These are phyloP conservation scores for Nesoenas mayeri DNA, from an alignment of 2,113 vertebrate species.

Conservation along the genomic window DNA sequence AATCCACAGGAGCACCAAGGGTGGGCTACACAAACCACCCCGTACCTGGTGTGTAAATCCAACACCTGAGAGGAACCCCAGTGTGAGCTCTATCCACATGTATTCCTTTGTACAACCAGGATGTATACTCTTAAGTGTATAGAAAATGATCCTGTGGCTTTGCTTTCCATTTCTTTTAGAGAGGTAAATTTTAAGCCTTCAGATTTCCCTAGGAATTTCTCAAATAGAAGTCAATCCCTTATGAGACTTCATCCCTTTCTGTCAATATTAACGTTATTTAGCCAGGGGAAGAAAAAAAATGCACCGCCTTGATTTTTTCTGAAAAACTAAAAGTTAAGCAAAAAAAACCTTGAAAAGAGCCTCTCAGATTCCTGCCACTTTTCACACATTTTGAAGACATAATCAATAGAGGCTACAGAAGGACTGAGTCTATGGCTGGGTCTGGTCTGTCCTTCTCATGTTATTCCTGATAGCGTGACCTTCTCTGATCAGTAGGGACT, in stretches of 20 bases:
- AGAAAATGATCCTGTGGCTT: neutral
- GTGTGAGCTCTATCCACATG: fast-evolving
- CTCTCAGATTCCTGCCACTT: neutral
- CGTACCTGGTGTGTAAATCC: neutral
- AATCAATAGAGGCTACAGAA: neutral
- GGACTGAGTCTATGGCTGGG: neutral
- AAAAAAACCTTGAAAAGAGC: neutral
- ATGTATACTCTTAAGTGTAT: fast-evolving
- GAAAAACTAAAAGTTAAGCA: neutral
- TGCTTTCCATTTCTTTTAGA: neutral
- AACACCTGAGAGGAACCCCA: fast-evolving
- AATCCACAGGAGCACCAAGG: neutral
- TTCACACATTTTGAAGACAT: neutral
- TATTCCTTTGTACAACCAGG: neutral
- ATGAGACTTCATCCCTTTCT: neutral
- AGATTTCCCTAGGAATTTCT: neutral
- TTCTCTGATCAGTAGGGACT: neutral
- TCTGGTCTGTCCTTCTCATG: neutral
- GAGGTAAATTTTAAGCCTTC: neutral
- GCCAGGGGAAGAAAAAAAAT: neutral
- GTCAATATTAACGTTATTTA: neutral
- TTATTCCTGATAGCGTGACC: neutral
- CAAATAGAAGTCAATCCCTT: neutral
- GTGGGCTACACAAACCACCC: neutral
- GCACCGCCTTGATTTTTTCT: neutral